A percentile compares a stretch with the other conserved stretches of the same genome.
Conservation (phyloP, 2,113 vertebrate genomes). For the Gallinago jamesoni region DNA sequence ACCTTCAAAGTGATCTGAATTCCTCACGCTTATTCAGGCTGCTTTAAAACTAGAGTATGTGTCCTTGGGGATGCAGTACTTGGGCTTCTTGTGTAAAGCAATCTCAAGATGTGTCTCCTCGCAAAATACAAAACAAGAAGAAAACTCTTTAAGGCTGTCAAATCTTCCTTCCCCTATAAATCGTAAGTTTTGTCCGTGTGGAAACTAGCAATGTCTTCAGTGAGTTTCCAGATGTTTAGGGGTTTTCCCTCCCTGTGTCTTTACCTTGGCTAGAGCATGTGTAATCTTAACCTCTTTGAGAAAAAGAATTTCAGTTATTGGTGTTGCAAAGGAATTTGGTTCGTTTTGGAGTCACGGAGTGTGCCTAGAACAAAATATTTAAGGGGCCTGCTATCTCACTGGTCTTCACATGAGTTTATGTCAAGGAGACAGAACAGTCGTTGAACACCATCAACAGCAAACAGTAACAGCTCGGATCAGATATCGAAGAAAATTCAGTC, state of each 20-base stretch:
- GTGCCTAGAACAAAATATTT: not conserved
- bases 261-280: not conserved
- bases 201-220: not conserved
- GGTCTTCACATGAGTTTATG: not conserved
- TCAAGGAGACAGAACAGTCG: not conserved
- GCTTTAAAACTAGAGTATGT: not conserved
- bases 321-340: not conserved
- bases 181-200: not conserved
- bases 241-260: not conserved
- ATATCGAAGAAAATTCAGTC: not conserved
- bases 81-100: not conserved
- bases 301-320: not conserved
- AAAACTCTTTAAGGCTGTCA: not conserved
- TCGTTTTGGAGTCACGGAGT: not conserved
- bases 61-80: not conserved
- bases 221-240: not conserved
- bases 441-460: not conserved
- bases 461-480: not conserved
- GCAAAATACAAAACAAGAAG: not conserved
- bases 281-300: not conserved
- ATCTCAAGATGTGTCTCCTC: not conserved
- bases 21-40: not conserved
- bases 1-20: not conserved
- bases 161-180: not conserved
- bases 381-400: rapidly evolving